Base-by-base conservation (phyloP, 23 tunicate genomes). In the Halocynthia roretzi region DNA sequence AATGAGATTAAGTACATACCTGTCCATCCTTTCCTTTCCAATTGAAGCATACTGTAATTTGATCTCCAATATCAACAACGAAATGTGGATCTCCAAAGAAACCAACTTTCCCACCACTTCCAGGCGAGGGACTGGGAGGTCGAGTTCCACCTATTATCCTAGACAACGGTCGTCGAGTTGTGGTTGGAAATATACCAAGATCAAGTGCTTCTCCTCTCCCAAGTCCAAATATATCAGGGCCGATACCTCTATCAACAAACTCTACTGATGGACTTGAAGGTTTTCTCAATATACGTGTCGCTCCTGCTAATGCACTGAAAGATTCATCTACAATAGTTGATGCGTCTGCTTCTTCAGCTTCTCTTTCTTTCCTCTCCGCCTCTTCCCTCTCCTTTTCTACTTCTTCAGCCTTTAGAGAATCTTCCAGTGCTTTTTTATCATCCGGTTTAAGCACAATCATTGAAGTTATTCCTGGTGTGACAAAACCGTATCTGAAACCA, bases 381-480 rank as follows among this genome's bases (percentile, higher is more conserved):
- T 65, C 70, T 15, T 65, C 70, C 19, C 31, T 65, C 70, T 65
- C 6, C 31, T 65, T 65, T 15, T 65, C 31, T 6, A 54, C 52
- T 51, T 53, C 20, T 54, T 80, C 67, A 7, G 85, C 85, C 6
- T 56, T 55, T 48, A 81, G 48, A 15, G 65, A 56, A 12, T 61
- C 58, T 67, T 83, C 87, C 15, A 83, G 61, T 76, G 76, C 74
- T 48, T 57, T 22, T 54, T 62, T 56, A 54, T 83, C 81, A 10
- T 67, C 81, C 10, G 87, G 87, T 76, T 83, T 83, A 15, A 76
- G 44, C 7, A 83, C 87, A 62, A 83, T 57, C 76, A 83, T 60
- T 15, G 87, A 76, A 7, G 81, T 83, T 23, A 83, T 83, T 11
- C 76, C 81, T 10, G 87, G 87, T 11, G 81, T 76, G 8, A 83